These are phyloP conservation scores for Tyrophagus putrescentiae DNA, from an alignment of 1,140 invertebrate species.

Conservation along the genomic window DNA sequence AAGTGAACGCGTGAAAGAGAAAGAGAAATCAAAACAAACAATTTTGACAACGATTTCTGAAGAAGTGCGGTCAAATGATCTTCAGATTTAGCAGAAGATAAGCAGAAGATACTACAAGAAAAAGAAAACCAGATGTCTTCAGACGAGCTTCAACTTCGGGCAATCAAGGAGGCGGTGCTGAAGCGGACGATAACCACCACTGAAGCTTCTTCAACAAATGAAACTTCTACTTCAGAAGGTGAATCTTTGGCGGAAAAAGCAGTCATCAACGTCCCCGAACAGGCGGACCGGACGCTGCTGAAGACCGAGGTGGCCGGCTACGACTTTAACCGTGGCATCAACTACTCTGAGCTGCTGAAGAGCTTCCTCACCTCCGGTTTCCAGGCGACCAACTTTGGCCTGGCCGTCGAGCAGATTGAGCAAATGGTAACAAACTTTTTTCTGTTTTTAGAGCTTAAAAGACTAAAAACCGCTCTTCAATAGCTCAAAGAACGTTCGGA, in stretches of 20 bases:
- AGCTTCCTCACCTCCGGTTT: slow-evolving; percentile 72
- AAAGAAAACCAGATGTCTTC: too few species aligned
- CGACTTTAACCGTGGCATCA: slow-evolving; percentile 79
- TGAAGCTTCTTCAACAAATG: background rate
- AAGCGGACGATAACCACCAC: background rate
- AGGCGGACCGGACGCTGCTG: background rate
- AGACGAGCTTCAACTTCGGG: background rate
- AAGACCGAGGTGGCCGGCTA: slow-evolving; percentile 45
- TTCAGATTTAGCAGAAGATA: too few species aligned
- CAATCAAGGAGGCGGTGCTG: slow-evolving; percentile 8
- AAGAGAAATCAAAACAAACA: background rate
- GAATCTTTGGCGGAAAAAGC: background rate
- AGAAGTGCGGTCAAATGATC: background rate
- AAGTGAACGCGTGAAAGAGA: background rate
- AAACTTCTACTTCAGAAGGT: background rate
- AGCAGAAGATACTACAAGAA: too few species aligned
- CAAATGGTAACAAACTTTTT: slow-evolving; percentile 53
- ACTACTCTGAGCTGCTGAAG: slow-evolving; percentile 68
- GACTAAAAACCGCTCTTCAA: slow-evolving; percentile 15
- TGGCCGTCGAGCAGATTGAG: slow-evolving; percentile 75
- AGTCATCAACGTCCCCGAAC: background rate
- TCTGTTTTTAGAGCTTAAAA: background rate
- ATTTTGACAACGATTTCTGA: background rate
- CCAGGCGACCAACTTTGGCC: slow-evolving; percentile 87
- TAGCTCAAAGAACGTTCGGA: slow-evolving; percentile 44